These are phyloP conservation scores for Acrocephalus scirpaceus DNA, from an alignment of 2,797 vertebrate species.

Conservation along the genomic window DNA sequence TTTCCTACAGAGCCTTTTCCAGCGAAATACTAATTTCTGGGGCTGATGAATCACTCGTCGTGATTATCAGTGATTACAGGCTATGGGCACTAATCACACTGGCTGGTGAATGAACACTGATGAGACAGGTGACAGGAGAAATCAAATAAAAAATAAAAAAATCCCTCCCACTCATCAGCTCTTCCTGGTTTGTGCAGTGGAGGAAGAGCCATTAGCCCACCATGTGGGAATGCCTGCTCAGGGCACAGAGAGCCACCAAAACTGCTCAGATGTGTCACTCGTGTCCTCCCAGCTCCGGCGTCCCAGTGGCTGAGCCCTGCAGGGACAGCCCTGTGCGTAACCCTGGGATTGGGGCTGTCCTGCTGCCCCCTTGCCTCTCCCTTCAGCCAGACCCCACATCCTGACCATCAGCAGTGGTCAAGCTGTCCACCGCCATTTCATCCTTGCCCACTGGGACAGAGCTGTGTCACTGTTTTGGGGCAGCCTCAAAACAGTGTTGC, in stretches of 20 bases:
- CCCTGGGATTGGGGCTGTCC: neutral
- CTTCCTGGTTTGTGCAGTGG: constrained; percentile 13
- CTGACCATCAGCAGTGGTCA: neutral
- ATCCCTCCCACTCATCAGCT: constrained; percentile 37
- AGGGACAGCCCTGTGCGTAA: neutral
- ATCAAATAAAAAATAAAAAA: constrained; percentile 33
- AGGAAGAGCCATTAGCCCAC: neutral
- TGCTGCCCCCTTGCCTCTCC: neutral
- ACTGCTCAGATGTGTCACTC: neutral
- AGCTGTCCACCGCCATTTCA: accelerated
- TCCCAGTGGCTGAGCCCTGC: neutral
- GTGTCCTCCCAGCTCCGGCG: accelerated
- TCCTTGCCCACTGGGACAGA: neutral
- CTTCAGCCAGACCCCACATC: accelerated
- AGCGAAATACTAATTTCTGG: constrained; percentile 51
- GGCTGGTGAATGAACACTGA: constrained; percentile 63
- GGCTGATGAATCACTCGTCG: constrained; percentile 56
- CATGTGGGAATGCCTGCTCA: neutral
- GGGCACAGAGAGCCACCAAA: neutral
- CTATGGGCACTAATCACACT: constrained; percentile 51
- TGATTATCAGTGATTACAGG: constrained; percentile 68
- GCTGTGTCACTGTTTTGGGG: neutral
- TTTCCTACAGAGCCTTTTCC: neutral
- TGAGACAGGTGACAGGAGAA: constrained; percentile 59
- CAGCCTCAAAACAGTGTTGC: neutral